Percentiles rank a stretch among this genome's conserved stretches.
Evolutionary conservation across 1,140 invertebrate genomes (phyloP).

Genomic region (Zeugodacus cucurbitae): DNA sequence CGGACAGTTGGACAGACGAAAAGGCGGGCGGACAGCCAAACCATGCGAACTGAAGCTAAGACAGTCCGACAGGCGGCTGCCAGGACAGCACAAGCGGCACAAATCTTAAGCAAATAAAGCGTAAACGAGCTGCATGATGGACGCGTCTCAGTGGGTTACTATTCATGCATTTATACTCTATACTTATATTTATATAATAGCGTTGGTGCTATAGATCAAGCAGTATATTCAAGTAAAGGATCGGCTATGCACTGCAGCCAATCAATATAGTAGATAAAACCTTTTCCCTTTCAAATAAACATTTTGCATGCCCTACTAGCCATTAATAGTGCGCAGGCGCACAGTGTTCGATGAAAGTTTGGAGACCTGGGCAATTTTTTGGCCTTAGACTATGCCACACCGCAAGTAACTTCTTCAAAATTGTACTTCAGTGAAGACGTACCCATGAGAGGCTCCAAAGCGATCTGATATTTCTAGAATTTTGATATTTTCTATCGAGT

Average conservation of each 20-base stretch:
- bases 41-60: background rate
- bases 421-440: no score
- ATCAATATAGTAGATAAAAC: background rate
- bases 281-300: background rate
- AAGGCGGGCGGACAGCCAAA: slow-evolving; percentile 20
- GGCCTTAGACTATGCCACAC: no score
- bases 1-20: slow-evolving; percentile 6
- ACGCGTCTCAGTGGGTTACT: background rate
- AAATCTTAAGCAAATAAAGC: slow-evolving; percentile 37
- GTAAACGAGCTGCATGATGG: background rate
- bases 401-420: no score
- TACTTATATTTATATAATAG: background rate
- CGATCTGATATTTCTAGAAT: no score
- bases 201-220: background rate
- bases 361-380: background rate
- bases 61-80: background rate
- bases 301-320: background rate
- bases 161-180: background rate
- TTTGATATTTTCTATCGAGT: no score
- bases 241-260: background rate
- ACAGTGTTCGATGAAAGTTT: background rate
- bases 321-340: background rate
- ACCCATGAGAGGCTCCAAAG: no score
- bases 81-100: background rate
- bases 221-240: background rate